Evolutionary conservation across 2,797 vertebrate species (phyloP).

Genomic region (Falco naumanni): DNA sequence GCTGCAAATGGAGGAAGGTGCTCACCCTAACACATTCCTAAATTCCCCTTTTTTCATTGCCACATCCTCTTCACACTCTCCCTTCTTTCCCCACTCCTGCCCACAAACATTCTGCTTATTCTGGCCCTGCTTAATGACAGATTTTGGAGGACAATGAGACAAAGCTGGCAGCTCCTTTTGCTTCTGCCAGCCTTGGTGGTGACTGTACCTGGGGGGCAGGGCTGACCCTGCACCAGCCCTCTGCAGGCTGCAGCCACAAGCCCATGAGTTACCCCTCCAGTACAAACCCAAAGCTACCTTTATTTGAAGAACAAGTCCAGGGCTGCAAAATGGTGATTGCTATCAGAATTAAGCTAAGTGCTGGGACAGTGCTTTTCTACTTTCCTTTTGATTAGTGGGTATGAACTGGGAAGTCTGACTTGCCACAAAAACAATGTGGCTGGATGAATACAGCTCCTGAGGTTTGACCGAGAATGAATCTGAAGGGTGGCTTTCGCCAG

Average conservation of each 20-base stretch:
- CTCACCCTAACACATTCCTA: not conserved
- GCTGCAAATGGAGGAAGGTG: not conserved
- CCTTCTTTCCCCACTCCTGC: not conserved
- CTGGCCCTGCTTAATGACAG: not conserved
- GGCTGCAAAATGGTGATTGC: not conserved
- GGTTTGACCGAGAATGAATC: not conserved
- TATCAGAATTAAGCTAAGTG: not conserved
- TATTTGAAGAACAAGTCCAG: not conserved
- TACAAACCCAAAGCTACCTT: not conserved
- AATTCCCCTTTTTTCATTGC: not conserved
- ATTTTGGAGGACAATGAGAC: not conserved
- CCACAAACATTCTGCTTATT: not conserved
- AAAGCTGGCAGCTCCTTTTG: not conserved
- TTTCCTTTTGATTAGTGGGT: not conserved
- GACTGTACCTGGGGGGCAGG: not conserved
- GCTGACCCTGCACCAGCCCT: not conserved
- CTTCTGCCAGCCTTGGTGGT: not conserved
- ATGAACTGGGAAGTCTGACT: not conserved
- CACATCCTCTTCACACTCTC: fast-evolving
- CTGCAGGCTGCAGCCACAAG: not conserved
- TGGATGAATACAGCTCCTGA: not conserved
- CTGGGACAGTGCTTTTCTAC: not conserved
- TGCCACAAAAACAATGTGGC: not conserved
- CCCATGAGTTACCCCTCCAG: not conserved
- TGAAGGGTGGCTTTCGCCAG: not conserved